Evolutionary conservation across 2,888 invertebrate species (phyloP).

Genomic region (Meta bourneti): DNA sequence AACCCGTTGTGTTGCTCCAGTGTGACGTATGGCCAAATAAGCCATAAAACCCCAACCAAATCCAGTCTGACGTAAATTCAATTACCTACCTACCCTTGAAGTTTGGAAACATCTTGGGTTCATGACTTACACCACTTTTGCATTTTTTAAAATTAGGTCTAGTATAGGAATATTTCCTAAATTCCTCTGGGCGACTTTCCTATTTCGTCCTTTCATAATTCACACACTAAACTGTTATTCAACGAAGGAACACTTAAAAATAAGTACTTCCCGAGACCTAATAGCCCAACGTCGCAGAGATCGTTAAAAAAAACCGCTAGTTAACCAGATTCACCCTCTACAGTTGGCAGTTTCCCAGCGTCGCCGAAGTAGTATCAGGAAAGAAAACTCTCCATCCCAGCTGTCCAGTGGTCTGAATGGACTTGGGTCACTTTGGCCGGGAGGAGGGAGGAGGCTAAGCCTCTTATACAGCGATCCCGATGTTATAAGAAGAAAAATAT

Average conservation of each 20-base stretch:
- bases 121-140: too few species aligned
- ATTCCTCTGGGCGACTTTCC: background rate
- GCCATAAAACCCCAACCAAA: too few species aligned
- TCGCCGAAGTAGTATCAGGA: background rate
- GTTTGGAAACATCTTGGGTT: too few species aligned
- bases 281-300: background rate
- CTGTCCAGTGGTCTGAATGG: constrained; percentile 5
- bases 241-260: background rate
- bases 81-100: too few species aligned
- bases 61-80: too few species aligned
- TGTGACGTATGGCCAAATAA: too few species aligned
- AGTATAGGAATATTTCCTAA: background rate
- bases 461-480: constrained; percentile 57
- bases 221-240: background rate
- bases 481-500: constrained; percentile 68
- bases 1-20: too few species aligned
- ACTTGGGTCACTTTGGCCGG: constrained; percentile 53
- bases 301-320: background rate
- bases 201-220: background rate
- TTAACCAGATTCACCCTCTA: background rate
- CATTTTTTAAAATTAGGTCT: too few species aligned
- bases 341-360: background rate
- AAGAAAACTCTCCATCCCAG: background rate
- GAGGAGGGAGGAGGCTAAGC: constrained; percentile 40
- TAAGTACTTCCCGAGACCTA: too few species aligned